These are phyloP conservation scores for Rambutsinella grinnellia DNA, from an alignment of 2,888 invertebrate genomes.

Conservation along the genomic window DNA sequence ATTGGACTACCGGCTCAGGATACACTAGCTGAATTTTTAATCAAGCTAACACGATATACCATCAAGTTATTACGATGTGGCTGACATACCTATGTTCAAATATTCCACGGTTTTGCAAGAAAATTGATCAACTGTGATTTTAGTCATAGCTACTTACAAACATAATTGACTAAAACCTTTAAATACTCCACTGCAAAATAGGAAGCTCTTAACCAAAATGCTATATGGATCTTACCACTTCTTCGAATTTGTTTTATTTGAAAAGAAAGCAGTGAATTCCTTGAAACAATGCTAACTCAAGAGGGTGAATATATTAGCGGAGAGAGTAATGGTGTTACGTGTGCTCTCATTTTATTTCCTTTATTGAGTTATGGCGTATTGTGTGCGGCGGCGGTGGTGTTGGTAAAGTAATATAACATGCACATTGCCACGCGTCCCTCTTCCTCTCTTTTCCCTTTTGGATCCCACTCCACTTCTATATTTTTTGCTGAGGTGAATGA, in stretches of 20 bases:
- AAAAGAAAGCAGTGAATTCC: not conserved
- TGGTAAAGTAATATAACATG: not conserved
- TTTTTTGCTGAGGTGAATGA: slow-evolving; percentile 5
- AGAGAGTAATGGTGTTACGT: slow-evolving; percentile 22
- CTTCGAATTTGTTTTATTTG: too few relatives aligned
- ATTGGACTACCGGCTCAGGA: slow-evolving; percentile 2
- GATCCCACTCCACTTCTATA: not conserved
- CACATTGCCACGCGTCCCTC: not conserved
- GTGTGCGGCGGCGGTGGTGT: slow-evolving; percentile 9
- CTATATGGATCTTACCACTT: too few relatives aligned
- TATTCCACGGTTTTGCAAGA: too few relatives aligned
- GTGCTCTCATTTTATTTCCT: slow-evolving; percentile 42
- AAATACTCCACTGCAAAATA: too few relatives aligned
- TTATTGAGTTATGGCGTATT: slow-evolving; percentile 35
- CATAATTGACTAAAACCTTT: too few relatives aligned
- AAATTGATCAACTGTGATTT: too few relatives aligned
- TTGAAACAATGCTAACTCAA: too few relatives aligned
- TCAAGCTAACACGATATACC: too few relatives aligned
- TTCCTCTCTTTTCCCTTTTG: not conserved
- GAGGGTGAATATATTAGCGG: slow-evolving; percentile 49
- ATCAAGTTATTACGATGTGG: too few relatives aligned
- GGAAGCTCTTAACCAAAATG: too few relatives aligned
- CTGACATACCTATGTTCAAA: too few relatives aligned
- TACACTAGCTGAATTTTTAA: slow-evolving; percentile 16
- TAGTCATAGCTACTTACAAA: too few relatives aligned